phyloP scores from a whole-genome alignment of 2,888 invertebrate genomes.

The Alentia gelatinosa region DNA sequence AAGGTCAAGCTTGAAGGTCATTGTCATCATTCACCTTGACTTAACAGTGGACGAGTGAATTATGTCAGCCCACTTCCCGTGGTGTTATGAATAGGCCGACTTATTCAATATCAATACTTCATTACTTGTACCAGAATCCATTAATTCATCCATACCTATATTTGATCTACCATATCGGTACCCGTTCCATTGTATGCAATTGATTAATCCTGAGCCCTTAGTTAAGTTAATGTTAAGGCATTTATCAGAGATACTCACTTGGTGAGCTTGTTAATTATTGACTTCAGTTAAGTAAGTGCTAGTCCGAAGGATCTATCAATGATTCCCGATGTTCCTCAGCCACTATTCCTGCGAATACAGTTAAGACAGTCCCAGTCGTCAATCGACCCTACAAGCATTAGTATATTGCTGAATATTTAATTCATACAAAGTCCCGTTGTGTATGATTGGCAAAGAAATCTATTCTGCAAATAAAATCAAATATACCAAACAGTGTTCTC shows the following conservation, averaged over 20 bases:
- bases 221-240: not conserved
- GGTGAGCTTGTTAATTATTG: not conserved
- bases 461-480: slow-evolving; percentile 31
- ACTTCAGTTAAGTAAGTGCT: not conserved
- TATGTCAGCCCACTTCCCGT: not conserved
- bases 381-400: not conserved
- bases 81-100: not conserved
- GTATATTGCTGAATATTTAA: not conserved
- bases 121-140: no score
- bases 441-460: slow-evolving; percentile 20
- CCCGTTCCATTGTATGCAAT: not conserved
- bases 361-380: not conserved
- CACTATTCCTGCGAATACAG: not conserved
- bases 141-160: no score
- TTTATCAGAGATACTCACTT: not conserved
- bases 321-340: not conserved
- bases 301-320: not conserved
- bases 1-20: not conserved
- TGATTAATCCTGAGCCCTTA: not conserved
- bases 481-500: no score
- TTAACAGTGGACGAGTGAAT: not conserved
- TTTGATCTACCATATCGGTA: no score
- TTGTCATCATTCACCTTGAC: not conserved
- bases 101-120: not conserved
- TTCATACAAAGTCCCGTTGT: not conserved